These are phyloP conservation scores for Tautogolabrus adspersus DNA, from an alignment of 2,113 vertebrate species.

Conservation along the genomic window DNA sequence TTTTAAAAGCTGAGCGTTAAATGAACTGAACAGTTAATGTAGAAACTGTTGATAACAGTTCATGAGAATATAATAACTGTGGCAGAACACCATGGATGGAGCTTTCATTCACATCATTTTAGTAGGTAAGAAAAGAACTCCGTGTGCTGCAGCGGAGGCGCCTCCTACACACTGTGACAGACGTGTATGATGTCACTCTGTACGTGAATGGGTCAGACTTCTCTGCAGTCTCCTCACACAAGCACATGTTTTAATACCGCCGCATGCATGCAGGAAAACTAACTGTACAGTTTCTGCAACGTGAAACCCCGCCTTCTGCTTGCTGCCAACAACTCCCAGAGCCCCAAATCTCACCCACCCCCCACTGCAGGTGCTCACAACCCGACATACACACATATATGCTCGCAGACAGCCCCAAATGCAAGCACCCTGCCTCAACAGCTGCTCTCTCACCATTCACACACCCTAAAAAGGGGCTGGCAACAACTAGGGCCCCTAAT, in stretches of 20 bases:
- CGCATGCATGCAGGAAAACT: conserved; percentile 47
- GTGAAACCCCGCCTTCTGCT: conserved; percentile 32
- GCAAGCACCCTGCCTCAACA: conserved; percentile 41
- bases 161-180: conserved; percentile 45
- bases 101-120: background rate
- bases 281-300: conserved; percentile 7
- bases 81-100: background rate
- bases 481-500: conserved; percentile 10
- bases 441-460: conserved; percentile 53
- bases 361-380: conserved; percentile 50
- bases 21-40: conserved; percentile 7
- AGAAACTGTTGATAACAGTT: background rate
- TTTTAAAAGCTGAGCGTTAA: background rate
- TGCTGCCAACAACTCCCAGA: conserved; percentile 15
- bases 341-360: conserved; percentile 38
- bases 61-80: background rate
- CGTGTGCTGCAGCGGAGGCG: conserved; percentile 3
- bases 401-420: background rate
- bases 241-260: conserved; percentile 46
- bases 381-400: conserved; percentile 7
- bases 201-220: conserved; percentile 17
- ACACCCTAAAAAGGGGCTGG: background rate
- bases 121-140: conserved; percentile 10
- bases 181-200: conserved; percentile 10
- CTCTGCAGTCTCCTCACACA: conserved; percentile 28